phyloP scores from a whole-genome alignment of 2,113 vertebrate genomes.

The Synchiropus splendidus region DNA sequence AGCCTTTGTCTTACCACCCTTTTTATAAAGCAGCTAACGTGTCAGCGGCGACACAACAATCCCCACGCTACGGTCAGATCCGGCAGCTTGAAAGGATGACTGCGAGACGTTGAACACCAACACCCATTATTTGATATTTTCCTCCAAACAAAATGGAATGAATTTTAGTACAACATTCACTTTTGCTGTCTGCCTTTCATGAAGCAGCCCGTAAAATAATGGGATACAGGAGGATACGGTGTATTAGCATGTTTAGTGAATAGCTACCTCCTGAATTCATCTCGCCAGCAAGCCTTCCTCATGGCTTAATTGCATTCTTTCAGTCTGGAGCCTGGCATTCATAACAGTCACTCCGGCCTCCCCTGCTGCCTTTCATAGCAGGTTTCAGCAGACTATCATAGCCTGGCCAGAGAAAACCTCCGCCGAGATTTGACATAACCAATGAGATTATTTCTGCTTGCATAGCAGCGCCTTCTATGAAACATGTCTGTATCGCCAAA shows the following conservation, averaged over 20 bases:
- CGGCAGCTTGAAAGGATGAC: too few species aligned
- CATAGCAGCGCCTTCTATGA: constrained; percentile 39
- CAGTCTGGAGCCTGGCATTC: constrained; percentile 7
- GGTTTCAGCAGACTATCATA: constrained; percentile 16
- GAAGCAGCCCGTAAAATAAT: too few species aligned
- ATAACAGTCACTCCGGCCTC: constrained; percentile 16
- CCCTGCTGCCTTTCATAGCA: constrained; percentile 13
- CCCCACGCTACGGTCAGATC: constrained; percentile 30
- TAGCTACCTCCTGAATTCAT: constrained; percentile 13
- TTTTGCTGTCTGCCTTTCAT: too few species aligned
- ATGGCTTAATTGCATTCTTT: constrained; percentile 7
- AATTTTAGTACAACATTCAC: too few species aligned
- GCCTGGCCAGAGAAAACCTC: constrained; percentile 22
- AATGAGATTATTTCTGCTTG: constrained; percentile 54
- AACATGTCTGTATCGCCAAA: constrained; percentile 48
- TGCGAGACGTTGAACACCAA: too few species aligned
- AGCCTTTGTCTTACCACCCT: constrained; percentile 16
- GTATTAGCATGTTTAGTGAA: too few species aligned
- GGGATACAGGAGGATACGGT: too few species aligned
- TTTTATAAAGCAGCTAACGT: constrained; percentile 38
- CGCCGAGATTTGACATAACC: constrained; percentile 35
- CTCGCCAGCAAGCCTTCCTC: background rate
- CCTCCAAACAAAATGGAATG: too few species aligned
- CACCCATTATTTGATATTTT: too few species aligned
- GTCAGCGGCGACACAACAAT: constrained; percentile 42